Evolutionary conservation across 2,113 vertebrate species (phyloP), one percentile per base, ranked within the genome.

Genomic region (Microcebus lehilahytsara): DNA sequence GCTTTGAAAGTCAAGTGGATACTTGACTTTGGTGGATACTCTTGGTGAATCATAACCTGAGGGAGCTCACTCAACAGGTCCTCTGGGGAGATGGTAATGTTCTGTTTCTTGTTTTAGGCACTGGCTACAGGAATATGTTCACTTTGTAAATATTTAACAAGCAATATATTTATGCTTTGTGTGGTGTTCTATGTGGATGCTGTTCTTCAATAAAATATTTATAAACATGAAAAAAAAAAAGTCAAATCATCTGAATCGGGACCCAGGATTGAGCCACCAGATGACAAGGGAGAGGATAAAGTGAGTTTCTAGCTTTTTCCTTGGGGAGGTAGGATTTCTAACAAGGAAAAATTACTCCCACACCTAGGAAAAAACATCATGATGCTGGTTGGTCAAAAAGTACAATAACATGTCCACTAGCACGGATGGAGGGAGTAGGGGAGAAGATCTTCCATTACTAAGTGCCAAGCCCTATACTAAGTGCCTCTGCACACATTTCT

Each of bases 301-400:
- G 71, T 67, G 40, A 96, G 32, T 37, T 74, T 78, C 42, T 66
- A 23, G 49, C 13, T 80, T 85, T 71, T 72, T 42, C 72, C 16
- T 40, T 34, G 17, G 30, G 23, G 8, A n/a, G 6, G 30, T 0
- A 12, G 37, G 32, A 60, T 14, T 83, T 12, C 3, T 6, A 30
- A 64, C 62, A 49, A 79, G 46, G 17, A 25, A 66, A 77, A 40
- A 20, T 67, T 19, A 22, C 56, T 58, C 25, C 8, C 37, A 9
- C 42, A 51, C 11, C 8, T 56, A 77, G 19, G 75, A 56, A 64
- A 58, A 66, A 80, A 69, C 56, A 85, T 40, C 37, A 22, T 20
- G 40, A 75, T 49, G 49, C 56, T 56, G 49, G 10, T 12, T 89
- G 49, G 58, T 32, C 49, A n/a, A 46, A 77, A 83, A 5, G 16